Conservation (phyloP, 2,113 vertebrate species). For the Neolamprologus fasciatus region DNA sequence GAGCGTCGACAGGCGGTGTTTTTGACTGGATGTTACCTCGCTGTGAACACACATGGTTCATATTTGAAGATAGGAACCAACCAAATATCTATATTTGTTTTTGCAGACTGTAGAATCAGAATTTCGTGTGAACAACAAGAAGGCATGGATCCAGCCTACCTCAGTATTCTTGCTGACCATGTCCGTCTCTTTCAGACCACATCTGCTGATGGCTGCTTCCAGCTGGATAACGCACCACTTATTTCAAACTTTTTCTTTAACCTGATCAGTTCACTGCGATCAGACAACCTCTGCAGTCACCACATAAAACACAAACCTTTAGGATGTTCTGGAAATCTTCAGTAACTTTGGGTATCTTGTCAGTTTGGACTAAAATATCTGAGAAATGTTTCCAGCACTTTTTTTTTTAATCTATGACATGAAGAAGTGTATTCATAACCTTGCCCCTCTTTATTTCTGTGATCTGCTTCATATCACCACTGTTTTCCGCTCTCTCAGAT, state of each 20-base stretch:
- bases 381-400: neutral
- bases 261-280: accelerated
- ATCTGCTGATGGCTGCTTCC: accelerated
- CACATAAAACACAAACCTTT: neutral
- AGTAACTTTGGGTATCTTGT: accelerated
- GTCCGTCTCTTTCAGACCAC: accelerated
- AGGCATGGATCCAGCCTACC: accelerated
- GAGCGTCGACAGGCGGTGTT: accelerated
- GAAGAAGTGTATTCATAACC: neutral
- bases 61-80: neutral
- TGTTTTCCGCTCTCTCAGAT: neutral
- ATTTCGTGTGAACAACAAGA: accelerated
- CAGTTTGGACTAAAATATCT: accelerated
- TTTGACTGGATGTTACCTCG: neutral
- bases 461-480: neutral
- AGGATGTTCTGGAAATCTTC: neutral
- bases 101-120: accelerated
- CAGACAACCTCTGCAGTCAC: accelerated
- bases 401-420: accelerated
- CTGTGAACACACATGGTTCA: neutral
- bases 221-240: accelerated
- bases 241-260: neutral
- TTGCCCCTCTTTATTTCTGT: neutral
- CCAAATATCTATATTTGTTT: neutral
- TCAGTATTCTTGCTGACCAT: accelerated